Percentiles rank a stretch among this genome's conserved stretches.
phyloP scores from a whole-genome alignment of 2,888 invertebrate genomes.

The Rotaria magnacalcarata region DNA sequence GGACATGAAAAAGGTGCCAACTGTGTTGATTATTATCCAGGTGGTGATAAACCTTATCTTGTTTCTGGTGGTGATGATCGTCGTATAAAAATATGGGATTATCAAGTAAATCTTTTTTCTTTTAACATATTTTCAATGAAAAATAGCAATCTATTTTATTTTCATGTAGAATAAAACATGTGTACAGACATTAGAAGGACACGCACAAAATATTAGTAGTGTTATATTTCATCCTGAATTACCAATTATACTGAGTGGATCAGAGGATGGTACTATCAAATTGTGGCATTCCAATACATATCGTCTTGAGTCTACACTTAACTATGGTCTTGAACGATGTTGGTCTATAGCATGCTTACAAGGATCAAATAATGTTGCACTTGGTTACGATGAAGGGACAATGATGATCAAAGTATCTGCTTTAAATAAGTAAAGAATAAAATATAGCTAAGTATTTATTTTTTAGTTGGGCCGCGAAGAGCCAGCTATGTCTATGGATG shows the following conservation, averaged over 20 bases:
- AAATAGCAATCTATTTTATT: not conserved
- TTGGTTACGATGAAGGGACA: conserved; percentile 95
- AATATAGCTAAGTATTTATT: conserved; percentile 49
- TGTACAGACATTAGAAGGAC: conserved; percentile 93
- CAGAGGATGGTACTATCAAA: conserved; percentile 86
- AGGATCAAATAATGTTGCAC: conserved; percentile 89
- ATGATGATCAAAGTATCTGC: conserved; percentile 75
- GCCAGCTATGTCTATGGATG: conserved; percentile 98
- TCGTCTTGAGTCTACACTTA: conserved; percentile 86
- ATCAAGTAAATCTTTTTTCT: conserved; percentile 62
- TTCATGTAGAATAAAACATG: conserved; percentile 85
- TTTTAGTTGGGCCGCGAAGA: conserved; percentile 80
- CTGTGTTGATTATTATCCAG: conserved; percentile 97
- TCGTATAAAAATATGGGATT: conserved; percentile 97
- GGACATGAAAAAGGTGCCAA: conserved; percentile 97
- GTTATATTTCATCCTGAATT: conserved; percentile 96
- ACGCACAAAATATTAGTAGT: conserved; percentile 81
- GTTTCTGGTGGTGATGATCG: conserved; percentile 98
- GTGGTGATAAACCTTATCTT: conserved; percentile 95
- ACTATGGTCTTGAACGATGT: conserved; percentile 93
- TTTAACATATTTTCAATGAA: not conserved
- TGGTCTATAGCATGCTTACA: conserved; percentile 90
- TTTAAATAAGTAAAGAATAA: conserved; percentile 47
- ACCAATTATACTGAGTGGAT: conserved; percentile 90
- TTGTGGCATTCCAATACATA: conserved; percentile 99